phyloP scores from a whole-genome alignment of 2,888 invertebrate genomes.

The Ormyrus labotus region DNA sequence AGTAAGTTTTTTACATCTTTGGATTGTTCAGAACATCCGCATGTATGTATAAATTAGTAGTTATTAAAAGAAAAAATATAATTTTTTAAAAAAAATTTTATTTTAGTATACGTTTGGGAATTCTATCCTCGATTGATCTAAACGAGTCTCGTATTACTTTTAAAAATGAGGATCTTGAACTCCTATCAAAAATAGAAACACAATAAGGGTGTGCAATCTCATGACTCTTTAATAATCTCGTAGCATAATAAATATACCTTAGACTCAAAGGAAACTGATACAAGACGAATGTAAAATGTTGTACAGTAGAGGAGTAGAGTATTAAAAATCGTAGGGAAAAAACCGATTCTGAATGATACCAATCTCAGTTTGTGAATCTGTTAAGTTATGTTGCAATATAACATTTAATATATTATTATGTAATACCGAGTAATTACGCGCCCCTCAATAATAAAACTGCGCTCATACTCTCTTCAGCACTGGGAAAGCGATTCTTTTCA shows the following conservation, averaged over 20 bases:
- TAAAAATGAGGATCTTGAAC: slow-evolving; percentile 46
- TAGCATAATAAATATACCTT: slow-evolving; percentile 70
- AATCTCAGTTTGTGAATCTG: slow-evolving; percentile 75
- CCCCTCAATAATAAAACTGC: slow-evolving; percentile 55
- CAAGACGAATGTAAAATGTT: slow-evolving; percentile 74
- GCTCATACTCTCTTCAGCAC: slow-evolving; percentile 49
- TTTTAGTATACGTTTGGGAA: slow-evolving; percentile 25
- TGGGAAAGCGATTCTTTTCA: slow-evolving; percentile 28
- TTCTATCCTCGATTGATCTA: slow-evolving; percentile 58
- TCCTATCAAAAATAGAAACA: slow-evolving; percentile 40
- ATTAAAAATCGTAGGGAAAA: slow-evolving; percentile 64
- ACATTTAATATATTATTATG: slow-evolving; percentile 67
- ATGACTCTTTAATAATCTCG: slow-evolving; percentile 75
- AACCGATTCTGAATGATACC: slow-evolving; percentile 71
- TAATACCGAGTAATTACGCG: slow-evolving; percentile 59
- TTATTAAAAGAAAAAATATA: slow-evolving; percentile 23
- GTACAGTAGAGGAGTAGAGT: slow-evolving; percentile 75
- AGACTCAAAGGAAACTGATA: slow-evolving; percentile 50
- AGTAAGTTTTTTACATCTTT: slow-evolving; percentile 46
- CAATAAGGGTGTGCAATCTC: slow-evolving; percentile 72
- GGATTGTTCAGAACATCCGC: slow-evolving; percentile 30
- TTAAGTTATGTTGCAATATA: slow-evolving; percentile 74
- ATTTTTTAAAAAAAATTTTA: slow-evolving; percentile 27
- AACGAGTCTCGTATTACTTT: slow-evolving; percentile 57
- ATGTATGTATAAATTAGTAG: slow-evolving; percentile 39